phyloP scores from a whole-genome alignment of 2,797 vertebrate genomes.

The Micropoecilia bifurca region DNA sequence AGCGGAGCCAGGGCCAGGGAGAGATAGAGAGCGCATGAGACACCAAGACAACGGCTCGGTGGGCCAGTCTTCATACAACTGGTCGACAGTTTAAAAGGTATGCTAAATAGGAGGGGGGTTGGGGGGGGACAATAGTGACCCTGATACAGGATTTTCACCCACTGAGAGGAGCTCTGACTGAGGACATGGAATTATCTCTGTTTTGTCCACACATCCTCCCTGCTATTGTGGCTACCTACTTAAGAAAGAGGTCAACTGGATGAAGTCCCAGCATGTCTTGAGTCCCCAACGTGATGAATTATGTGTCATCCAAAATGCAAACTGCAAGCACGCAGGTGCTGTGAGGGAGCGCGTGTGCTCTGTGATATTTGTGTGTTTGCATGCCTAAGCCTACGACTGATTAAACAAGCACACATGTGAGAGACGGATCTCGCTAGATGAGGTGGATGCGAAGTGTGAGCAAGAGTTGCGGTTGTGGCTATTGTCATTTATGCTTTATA shows the following conservation, averaged over 20 bases:
- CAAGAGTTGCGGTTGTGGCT: constrained; percentile 37
- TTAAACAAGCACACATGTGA: constrained; percentile 59
- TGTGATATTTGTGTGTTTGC: constrained; percentile 42
- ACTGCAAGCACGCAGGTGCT: constrained; percentile 70
- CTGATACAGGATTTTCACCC: constrained; percentile 42
- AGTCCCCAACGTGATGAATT: constrained; percentile 67
- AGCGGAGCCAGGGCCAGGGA: constrained; percentile 66
- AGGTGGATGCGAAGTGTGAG: constrained; percentile 38
- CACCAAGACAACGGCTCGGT: constrained; percentile 54
- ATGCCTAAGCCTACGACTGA: constrained; percentile 65
- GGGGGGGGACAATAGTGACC: constrained; percentile 33
- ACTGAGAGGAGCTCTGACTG: constrained; percentile 39
- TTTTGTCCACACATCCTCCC: constrained; percentile 55
- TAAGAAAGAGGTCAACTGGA: constrained; percentile 76
- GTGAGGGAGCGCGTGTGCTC: constrained; percentile 40
- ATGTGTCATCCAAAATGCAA: constrained; percentile 69
- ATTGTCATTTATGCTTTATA: constrained; percentile 42
- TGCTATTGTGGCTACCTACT: constrained; percentile 63
- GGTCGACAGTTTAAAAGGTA: constrained; percentile 56
- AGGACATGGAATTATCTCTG: constrained; percentile 53
- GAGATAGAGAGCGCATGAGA: constrained; percentile 62
- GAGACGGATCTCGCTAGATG: constrained; percentile 38
- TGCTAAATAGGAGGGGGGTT: constrained; percentile 32
- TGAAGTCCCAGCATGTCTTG: constrained; percentile 69
- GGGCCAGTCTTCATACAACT: constrained; percentile 57